phyloP scores from a whole-genome alignment of 2,113 vertebrate genomes.

The Tachuris rubrigastra region DNA sequence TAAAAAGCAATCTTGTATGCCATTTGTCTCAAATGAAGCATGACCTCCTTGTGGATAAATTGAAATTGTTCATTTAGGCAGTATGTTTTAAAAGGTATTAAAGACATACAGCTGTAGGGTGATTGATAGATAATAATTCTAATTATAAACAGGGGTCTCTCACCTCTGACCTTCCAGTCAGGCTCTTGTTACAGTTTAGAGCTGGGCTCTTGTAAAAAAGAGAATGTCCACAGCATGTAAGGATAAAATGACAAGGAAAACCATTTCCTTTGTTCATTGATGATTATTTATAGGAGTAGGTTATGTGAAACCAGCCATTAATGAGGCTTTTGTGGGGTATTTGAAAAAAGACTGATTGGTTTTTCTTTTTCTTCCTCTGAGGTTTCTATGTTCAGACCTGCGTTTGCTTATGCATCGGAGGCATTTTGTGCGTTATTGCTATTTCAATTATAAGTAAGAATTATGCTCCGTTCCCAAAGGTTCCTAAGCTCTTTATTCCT shows the following conservation, averaged over 20 bases:
- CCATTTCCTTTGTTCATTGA: neutral
- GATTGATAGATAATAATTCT: neutral
- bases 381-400: neutral
- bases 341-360: neutral
- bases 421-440: neutral
- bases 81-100: neutral
- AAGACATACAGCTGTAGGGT: neutral
- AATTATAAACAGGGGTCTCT: neutral
- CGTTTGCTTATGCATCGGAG: neutral
- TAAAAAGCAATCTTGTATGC: neutral
- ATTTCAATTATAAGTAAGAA: neutral
- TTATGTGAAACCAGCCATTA: neutral
- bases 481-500: accelerated
- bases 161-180: neutral
- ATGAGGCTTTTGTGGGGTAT: neutral
- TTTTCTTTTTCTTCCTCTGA: neutral
- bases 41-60: neutral
- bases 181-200: neutral
- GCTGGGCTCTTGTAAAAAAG: neutral
- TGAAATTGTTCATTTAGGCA: neutral
- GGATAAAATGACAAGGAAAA: neutral
- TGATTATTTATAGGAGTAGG: neutral
- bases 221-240: neutral
- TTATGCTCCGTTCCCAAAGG: neutral
- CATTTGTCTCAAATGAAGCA: neutral